Base-by-base conservation (phyloP, 1,140 invertebrate genomes). In the Trichonephila inaurata region DNA sequence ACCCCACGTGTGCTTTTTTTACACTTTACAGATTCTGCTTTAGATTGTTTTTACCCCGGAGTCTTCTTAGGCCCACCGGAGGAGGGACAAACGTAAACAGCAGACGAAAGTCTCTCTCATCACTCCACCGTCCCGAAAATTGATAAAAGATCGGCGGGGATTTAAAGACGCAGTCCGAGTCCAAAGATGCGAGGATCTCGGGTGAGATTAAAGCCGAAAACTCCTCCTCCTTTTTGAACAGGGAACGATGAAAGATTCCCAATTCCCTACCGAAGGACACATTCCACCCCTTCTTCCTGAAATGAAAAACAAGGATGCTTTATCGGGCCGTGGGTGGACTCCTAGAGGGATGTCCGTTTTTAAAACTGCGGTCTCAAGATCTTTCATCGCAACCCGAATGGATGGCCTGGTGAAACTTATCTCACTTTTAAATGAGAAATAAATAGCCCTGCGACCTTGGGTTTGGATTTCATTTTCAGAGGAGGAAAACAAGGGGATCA, bases 181-280 rank as follows among this genome's bases (percentile, higher is more conserved):
- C 85, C 85, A 87, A 62, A 87, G 85, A 62, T 64, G 8, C 85
- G 16, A 18, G 51, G 51, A 85, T 60, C n/a, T 21, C 51, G 19
- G 8, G 6, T 61, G 51, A 86, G 83, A 58, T 86, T n/a, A n/a
- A 0, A 12, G 18, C 40, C 14, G 28, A 3, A 77, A 40, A 77
- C 72, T 77, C 72, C 72, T 77, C 72, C 72, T 28, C 21, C 6
- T 64, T 64, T 40, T 16, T 14, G 24, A 28, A 40, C 16, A 40
- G 72, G 33, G 33, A 18, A 40, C 72, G 72, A 77, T 77, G 72
- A 77, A 33, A 18, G 72, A 77, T 18, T 33, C 72, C 72, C 18
- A 14, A 33, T 18, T 77, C 28, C 24, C 21, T 51, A 40, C 18
- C 14, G 33, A 77, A 33, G 72, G 72, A 77, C 24, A 16, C 24